These are phyloP conservation scores for Triplophysa bombifrons DNA, from an alignment of 2,797 vertebrate genomes.

Conservation along the genomic window DNA sequence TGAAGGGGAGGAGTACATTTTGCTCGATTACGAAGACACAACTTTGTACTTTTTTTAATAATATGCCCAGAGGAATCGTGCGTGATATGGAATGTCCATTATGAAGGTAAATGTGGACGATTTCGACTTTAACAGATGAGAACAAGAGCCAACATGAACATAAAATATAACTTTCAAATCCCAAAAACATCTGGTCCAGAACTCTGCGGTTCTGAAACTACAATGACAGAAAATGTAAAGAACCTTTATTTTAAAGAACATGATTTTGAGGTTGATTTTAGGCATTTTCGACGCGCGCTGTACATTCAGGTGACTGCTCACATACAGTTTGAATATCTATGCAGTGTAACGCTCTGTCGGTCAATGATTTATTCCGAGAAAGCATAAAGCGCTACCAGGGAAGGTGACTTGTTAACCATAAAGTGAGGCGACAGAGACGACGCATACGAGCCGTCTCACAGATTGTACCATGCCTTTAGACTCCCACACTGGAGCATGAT, in stretches of 20 bases:
- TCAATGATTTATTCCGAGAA: slow-evolving; percentile 31
- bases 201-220: neutral
- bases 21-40: too few species aligned
- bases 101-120: neutral
- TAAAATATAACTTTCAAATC: neutral
- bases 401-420: slow-evolving; percentile 45
- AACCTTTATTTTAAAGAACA: slow-evolving; percentile 35
- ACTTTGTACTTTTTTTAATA: neutral
- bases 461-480: slow-evolving; percentile 92
- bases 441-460: slow-evolving; percentile 72
- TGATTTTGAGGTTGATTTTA: slow-evolving; percentile 16
- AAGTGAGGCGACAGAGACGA: slow-evolving; percentile 54
- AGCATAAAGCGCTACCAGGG: slow-evolving; percentile 21
- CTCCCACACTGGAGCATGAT: slow-evolving; percentile 46
- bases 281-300: slow-evolving; percentile 19
- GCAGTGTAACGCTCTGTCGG: slow-evolving; percentile 21
- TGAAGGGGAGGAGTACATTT: neutral
- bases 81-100: neutral
- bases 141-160: neutral
- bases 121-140: neutral
- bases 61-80: neutral
- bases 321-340: slow-evolving; percentile 63
- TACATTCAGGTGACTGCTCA: slow-evolving; percentile 46
- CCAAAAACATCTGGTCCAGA: neutral
- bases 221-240: neutral